Conservation (phyloP, 2,888 invertebrate species). For the Athalia rosae region DNA sequence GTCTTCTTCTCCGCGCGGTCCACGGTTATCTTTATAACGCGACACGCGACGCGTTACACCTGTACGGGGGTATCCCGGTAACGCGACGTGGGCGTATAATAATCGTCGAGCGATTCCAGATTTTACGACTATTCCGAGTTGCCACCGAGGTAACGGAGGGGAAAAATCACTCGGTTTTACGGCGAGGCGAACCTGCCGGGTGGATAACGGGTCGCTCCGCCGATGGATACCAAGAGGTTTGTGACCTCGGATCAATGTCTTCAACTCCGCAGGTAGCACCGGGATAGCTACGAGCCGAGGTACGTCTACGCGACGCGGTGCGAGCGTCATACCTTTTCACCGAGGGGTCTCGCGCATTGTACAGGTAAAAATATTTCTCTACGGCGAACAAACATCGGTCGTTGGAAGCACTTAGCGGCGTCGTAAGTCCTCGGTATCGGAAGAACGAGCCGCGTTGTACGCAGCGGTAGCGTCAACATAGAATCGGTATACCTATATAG, state of each 20-base stretch:
- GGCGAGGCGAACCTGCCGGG: constrained; percentile 21
- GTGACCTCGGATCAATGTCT: constrained; percentile 43
- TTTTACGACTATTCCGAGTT: background rate
- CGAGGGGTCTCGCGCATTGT: background rate
- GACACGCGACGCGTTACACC: no score
- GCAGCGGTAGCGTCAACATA: background rate
- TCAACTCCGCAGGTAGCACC: constrained; percentile 18
- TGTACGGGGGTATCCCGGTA: no score
- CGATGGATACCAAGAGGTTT: constrained; percentile 23
- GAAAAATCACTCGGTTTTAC: constrained; percentile 3
- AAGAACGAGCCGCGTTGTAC: background rate
- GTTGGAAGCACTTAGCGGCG: constrained; percentile 35
- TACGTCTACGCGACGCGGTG: constrained; percentile 32
- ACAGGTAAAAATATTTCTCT: constrained; percentile 18
- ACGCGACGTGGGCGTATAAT: no score
- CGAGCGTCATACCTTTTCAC: constrained; percentile 2
- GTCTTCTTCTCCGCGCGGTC: no score
- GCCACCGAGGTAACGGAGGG: constrained; percentile 5
- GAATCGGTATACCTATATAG: no score
- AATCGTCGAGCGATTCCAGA: background rate
- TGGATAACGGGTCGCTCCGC: constrained; percentile 31
- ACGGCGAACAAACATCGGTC: constrained; percentile 35
- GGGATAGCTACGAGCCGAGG: constrained; percentile 18
- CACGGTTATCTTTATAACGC: no score
- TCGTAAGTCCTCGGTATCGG: constrained; percentile 3